These are phyloP conservation scores for Acrobasis consociella DNA, from an alignment of 2,888 invertebrate genomes.

Conservation along the genomic window DNA sequence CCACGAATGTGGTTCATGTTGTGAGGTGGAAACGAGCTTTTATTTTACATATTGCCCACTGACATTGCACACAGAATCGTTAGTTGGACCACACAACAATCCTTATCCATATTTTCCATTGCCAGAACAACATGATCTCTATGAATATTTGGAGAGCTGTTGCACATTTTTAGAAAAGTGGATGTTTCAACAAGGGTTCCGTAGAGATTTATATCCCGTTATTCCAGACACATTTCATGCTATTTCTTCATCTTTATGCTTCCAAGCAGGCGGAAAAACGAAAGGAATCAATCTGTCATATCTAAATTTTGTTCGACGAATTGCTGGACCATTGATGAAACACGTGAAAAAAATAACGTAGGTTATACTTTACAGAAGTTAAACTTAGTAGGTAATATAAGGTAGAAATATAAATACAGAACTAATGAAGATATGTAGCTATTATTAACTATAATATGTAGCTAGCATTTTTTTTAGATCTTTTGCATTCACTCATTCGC, in stretches of 20 bases:
- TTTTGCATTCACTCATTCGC: too few species aligned
- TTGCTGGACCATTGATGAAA: slow-evolving; percentile 73
- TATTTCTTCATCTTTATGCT: slow-evolving; percentile 55
- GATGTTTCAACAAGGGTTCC: slow-evolving; percentile 77
- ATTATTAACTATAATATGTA: too few species aligned
- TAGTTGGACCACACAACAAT: slow-evolving; percentile 50
- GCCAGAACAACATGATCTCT: slow-evolving; percentile 48
- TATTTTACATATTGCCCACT: slow-evolving; percentile 66
- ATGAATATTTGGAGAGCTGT: slow-evolving; percentile 60
- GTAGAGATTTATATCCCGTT: slow-evolving; percentile 69
- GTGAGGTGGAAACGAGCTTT: slow-evolving; percentile 65
- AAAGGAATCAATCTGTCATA: slow-evolving; percentile 71
- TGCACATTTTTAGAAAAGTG: slow-evolving; percentile 67
- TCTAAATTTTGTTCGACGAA: slow-evolving; percentile 65
- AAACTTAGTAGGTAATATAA: too few species aligned
- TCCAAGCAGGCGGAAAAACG: slow-evolving; percentile 51
- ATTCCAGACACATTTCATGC: slow-evolving; percentile 73
- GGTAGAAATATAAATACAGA: too few species aligned
- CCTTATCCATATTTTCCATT: slow-evolving; percentile 71
- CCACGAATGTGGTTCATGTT: slow-evolving; percentile 57
- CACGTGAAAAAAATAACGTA: slow-evolving; percentile 64
- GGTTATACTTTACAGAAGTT: slow-evolving; percentile 30
- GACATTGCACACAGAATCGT: slow-evolving; percentile 57
- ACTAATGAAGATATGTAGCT: too few species aligned
- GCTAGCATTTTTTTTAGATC: too few species aligned